A percentile compares a stretch with the other conserved stretches of the same genome.
phyloP scores from a whole-genome alignment of 35 echinoderm and acorn worm species.

The Strongylocentrotus purpuratus region DNA sequence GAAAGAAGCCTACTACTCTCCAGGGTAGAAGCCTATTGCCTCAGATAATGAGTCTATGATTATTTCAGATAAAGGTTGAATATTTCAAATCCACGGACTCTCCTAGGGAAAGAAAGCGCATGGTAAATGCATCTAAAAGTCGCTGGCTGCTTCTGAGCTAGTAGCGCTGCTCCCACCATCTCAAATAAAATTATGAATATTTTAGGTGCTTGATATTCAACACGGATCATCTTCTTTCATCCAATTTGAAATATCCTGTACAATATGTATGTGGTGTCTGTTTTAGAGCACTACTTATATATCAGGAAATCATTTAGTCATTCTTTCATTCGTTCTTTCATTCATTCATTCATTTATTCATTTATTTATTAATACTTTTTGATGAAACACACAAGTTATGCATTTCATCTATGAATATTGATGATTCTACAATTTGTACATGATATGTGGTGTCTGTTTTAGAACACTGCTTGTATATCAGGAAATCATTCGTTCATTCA shows the following conservation, averaged over 20 bases:
- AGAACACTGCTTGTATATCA: too few relatives aligned
- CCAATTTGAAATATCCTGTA: background rate
- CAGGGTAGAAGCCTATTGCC: background rate
- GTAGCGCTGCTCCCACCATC: background rate
- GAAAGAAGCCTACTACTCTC: background rate
- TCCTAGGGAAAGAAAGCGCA: background rate
- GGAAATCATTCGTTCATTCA: too few relatives aligned
- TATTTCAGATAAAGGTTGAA: conserved; percentile 5
- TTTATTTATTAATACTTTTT: too few relatives aligned
- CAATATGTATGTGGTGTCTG: background rate
- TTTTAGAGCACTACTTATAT: background rate
- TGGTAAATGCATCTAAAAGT: background rate
- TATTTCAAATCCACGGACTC: background rate
- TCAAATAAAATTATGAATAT: background rate
- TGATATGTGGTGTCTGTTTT: too few relatives aligned
- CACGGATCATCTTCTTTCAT: background rate
- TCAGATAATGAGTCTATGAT: background rate
- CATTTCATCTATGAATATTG: too few relatives aligned
- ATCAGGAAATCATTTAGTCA: too few relatives aligned
- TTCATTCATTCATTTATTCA: too few relatives aligned
- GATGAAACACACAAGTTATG: too few relatives aligned
- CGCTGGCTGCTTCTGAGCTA: background rate
- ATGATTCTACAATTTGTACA: too few relatives aligned
- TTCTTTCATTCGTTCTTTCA: too few relatives aligned
- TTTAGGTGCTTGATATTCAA: background rate